phyloP scores from a whole-genome alignment of 2,888 invertebrate species.

The Perizoma flavofasciatum region DNA sequence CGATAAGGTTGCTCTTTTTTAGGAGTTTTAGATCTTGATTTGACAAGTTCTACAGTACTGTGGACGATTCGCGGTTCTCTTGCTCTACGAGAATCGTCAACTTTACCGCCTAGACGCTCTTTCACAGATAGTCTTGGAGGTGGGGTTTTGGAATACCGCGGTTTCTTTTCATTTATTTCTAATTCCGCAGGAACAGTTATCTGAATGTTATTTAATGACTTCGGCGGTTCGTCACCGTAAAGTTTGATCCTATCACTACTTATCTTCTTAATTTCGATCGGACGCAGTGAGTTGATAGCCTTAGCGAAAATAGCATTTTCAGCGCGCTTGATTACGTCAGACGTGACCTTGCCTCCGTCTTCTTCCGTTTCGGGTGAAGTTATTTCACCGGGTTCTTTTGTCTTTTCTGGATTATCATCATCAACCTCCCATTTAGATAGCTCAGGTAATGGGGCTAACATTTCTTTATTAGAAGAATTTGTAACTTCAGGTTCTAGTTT shows the following conservation, averaged over 20 bases:
- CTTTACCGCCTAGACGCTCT: slow-evolving; percentile 90
- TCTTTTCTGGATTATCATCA: slow-evolving; percentile 74
- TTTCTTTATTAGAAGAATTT: slow-evolving; percentile 74
- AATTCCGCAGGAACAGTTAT: slow-evolving; percentile 80
- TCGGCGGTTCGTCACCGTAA: slow-evolving; percentile 81
- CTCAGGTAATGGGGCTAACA: slow-evolving; percentile 90
- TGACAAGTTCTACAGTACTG: slow-evolving; percentile 81
- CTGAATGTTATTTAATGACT: slow-evolving; percentile 77
- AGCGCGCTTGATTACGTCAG: slow-evolving; percentile 94
- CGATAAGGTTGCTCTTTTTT: slow-evolving; percentile 76
- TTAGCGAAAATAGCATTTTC: slow-evolving; percentile 97
- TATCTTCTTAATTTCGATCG: slow-evolving; percentile 90
- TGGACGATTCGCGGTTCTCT: slow-evolving; percentile 82
- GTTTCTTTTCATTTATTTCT: slow-evolving; percentile 75
- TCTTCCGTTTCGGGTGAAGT: slow-evolving; percentile 77
- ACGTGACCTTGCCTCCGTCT: slow-evolving; percentile 88
- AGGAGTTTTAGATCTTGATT: slow-evolving; percentile 80
- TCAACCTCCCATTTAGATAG: slow-evolving; percentile 96
- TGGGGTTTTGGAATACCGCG: slow-evolving; percentile 76
- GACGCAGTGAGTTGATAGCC: slow-evolving; percentile 91
- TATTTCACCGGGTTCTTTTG: slow-evolving; percentile 76
- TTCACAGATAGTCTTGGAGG: slow-evolving; percentile 89
- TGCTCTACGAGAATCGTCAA: slow-evolving; percentile 83
- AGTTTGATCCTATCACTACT: slow-evolving; percentile 87
- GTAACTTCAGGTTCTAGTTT: slow-evolving; percentile 76